These are phyloP conservation scores for Ispidina lecontei DNA, from an alignment of 2,797 vertebrate species.

Conservation along the genomic window DNA sequence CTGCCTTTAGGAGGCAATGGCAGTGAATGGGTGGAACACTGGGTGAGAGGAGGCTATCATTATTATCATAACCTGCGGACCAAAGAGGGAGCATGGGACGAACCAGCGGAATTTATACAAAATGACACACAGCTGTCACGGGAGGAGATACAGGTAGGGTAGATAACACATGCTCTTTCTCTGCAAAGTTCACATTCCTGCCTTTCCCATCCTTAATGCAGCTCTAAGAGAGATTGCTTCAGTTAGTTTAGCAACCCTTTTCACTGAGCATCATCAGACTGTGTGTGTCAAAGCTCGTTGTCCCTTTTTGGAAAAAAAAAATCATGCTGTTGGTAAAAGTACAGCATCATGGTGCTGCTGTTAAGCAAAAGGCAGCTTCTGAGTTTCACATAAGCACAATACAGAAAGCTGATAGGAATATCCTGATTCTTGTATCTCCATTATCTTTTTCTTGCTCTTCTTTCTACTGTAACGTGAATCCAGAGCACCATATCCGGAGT, in stretches of 20 bases:
- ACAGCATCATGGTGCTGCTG: background rate
- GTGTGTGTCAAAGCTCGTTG: background rate
- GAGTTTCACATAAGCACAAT: background rate
- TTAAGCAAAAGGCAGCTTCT: background rate
- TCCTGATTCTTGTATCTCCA: background rate
- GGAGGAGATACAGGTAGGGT: slow-evolving; percentile 93
- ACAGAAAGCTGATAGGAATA: background rate
- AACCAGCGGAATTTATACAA: slow-evolving; percentile 84
- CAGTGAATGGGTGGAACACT: slow-evolving; percentile 93
- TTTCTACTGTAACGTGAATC: background rate
- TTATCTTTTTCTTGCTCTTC: background rate
- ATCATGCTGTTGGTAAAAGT: background rate
- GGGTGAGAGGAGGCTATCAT: slow-evolving; percentile 96
- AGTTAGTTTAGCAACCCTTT: background rate
- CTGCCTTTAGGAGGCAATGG: slow-evolving; percentile 84
- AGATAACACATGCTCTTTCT: background rate
- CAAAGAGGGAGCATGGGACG: slow-evolving; percentile 89
- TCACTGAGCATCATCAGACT: background rate
- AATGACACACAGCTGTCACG: slow-evolving; percentile 91
- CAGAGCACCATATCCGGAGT: slow-evolving; percentile 94
- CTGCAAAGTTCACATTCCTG: background rate
- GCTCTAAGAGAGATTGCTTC: background rate
- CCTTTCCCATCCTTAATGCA: background rate
- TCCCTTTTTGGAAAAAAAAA: background rate
- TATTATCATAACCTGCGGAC: slow-evolving; percentile 91